A percentile compares a stretch with the other conserved stretches of the same genome.
These are phyloP conservation scores for Brachionus rotundiformis DNA, from an alignment of 1,140 invertebrate species.

Conservation along the genomic window DNA sequence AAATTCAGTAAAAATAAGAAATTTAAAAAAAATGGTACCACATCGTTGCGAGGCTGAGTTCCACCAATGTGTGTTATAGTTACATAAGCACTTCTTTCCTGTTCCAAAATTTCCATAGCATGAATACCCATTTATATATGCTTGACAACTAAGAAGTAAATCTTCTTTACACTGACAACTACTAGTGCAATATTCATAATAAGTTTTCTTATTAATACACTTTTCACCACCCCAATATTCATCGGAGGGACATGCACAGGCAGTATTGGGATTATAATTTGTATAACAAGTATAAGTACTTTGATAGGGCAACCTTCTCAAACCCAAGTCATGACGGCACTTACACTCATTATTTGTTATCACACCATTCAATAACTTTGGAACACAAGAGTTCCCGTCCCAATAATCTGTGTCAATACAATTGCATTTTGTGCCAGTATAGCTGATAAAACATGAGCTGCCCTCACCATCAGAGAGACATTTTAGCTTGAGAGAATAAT, in stretches of 20 bases:
- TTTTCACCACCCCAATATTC: slow-evolving; percentile 33
- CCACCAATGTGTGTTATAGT: neutral
- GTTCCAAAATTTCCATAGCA: neutral
- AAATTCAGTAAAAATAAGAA: too few relatives aligned
- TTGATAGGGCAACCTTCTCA: neutral
- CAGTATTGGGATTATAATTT: too few relatives aligned
- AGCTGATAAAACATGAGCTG: neutral
- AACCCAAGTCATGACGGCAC: neutral
- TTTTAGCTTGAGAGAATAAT: slow-evolving; percentile 31
- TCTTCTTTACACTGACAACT: slow-evolving; percentile 17
- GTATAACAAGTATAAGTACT: neutral
- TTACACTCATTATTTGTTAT: neutral
- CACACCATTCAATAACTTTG: neutral
- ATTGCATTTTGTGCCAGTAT: neutral
- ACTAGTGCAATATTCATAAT: neutral
- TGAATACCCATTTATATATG: neutral
- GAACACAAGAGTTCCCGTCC: neutral
- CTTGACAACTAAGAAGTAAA: neutral
- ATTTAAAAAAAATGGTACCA: neutral
- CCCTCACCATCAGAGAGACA: neutral
- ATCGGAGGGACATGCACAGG: slow-evolving; percentile 1
- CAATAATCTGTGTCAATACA: slow-evolving; percentile 39
- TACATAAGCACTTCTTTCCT: neutral
- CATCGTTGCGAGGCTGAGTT: neutral
- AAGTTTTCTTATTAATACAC: neutral